Conservation (phyloP, 2,888 invertebrate species). For the Fabriciana adippe region DNA sequence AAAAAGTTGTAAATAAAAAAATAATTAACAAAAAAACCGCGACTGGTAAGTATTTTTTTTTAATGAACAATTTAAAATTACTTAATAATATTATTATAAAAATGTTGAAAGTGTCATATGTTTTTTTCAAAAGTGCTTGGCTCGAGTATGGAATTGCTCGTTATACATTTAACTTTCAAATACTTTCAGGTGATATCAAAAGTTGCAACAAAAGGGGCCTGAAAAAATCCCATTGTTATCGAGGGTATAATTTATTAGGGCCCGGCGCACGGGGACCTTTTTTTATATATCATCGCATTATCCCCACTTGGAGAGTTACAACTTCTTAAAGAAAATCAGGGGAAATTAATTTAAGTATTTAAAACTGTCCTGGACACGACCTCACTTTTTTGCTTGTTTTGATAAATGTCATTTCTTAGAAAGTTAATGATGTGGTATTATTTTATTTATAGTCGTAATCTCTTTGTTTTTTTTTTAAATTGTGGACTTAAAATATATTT, state of each 20-base stretch:
- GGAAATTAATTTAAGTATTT: constrained; percentile 80
- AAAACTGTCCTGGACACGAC: constrained; percentile 76
- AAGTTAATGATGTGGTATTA: constrained; percentile 42
- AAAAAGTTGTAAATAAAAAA: too few relatives aligned
- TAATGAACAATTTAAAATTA: too few relatives aligned
- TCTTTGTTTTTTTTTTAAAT: neutral
- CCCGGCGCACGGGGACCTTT: constrained; percentile 77
- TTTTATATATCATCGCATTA: constrained; percentile 83
- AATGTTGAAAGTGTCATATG: constrained; percentile 10
- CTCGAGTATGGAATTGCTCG: constrained; percentile 27
- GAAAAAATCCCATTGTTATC: constrained; percentile 83
- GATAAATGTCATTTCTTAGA: constrained; percentile 63
- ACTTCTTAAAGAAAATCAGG: constrained; percentile 82
- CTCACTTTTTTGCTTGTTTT: constrained; percentile 68
- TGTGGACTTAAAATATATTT: too few relatives aligned
- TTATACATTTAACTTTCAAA: constrained; percentile 46
- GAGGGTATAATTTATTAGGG: constrained; percentile 82
- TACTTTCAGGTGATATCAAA: constrained; percentile 81
- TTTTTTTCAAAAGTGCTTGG: constrained; percentile 17
- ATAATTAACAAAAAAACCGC: too few relatives aligned
- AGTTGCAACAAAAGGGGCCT: constrained; percentile 78
- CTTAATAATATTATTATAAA: neutral
- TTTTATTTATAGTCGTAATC: constrained; percentile 25
- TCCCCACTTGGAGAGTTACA: constrained; percentile 81
- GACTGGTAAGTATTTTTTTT: too few relatives aligned